Conservation (phyloP, 2,113 vertebrate species). For the Hydropotes inermis region DNA sequence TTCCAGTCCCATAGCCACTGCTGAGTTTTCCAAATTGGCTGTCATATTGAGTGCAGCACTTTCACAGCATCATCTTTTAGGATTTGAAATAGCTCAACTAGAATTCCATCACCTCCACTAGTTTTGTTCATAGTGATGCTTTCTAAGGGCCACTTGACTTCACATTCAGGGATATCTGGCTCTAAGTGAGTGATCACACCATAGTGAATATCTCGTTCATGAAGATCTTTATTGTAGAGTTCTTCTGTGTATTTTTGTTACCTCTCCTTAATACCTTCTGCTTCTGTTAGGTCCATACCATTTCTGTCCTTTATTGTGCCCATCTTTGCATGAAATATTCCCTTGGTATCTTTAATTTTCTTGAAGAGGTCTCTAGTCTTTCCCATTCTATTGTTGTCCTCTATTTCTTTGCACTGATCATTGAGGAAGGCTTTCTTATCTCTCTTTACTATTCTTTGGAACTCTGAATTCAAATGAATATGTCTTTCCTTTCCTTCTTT, state of each 20-base stretch:
- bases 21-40: background rate
- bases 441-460: background rate
- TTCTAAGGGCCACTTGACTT: background rate
- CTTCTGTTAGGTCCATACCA: background rate
- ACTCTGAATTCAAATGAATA: background rate
- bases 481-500: background rate
- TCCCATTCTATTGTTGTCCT: background rate
- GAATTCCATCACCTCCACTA: background rate
- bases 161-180: background rate
- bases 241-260: background rate
- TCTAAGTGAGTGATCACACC: background rate
- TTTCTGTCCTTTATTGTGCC: background rate
- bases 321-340: background rate
- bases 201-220: background rate
- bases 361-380: background rate
- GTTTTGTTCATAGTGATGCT: background rate
- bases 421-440: background rate
- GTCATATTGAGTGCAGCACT: background rate
- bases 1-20: background rate
- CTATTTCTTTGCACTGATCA: background rate
- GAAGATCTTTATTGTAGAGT: background rate
- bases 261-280: background rate
- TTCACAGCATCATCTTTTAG: background rate
- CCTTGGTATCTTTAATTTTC: background rate
- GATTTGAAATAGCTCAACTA: background rate